phyloP scores from a whole-genome alignment of 2,797 vertebrate genomes.

The Moxostoma hubbsi region DNA sequence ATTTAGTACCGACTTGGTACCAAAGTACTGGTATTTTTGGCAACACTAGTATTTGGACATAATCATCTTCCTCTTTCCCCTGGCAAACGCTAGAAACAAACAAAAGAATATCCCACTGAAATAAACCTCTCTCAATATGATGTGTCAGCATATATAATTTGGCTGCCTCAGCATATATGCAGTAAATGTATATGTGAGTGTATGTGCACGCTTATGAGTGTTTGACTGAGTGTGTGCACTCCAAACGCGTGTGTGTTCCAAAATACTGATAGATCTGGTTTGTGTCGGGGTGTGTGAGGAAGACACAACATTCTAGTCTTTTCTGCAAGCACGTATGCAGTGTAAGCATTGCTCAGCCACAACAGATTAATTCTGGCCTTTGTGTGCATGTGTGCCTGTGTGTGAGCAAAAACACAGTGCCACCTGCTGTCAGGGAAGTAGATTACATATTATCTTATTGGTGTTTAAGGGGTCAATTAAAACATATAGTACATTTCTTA shows the following conservation, averaged over 20 bases:
- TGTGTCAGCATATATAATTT: constrained; percentile 31
- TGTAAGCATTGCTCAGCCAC: background rate
- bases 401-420: constrained; percentile 19
- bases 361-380: constrained; percentile 24
- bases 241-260: background rate
- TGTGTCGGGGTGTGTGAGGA: constrained; percentile 13
- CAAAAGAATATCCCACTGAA: background rate
- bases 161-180: constrained; percentile 43
- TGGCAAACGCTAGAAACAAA: constrained; percentile 11
- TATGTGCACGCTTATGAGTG: background rate
- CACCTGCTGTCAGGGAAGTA: constrained; percentile 25
- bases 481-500: too few species aligned
- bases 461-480: background rate
- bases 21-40: too few species aligned
- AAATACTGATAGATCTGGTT: constrained; percentile 12
- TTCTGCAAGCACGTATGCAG: background rate
- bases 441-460: background rate
- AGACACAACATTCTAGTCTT: background rate
- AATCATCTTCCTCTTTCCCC: constrained; percentile 42
- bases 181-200: background rate
- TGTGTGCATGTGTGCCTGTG: background rate
- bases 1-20: too few species aligned
- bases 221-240: background rate
- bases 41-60: constrained; percentile 34
- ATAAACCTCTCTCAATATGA: background rate